Evolutionary conservation across 2,888 invertebrate species (phyloP).

Genomic region (Microplitis manilae): DNA sequence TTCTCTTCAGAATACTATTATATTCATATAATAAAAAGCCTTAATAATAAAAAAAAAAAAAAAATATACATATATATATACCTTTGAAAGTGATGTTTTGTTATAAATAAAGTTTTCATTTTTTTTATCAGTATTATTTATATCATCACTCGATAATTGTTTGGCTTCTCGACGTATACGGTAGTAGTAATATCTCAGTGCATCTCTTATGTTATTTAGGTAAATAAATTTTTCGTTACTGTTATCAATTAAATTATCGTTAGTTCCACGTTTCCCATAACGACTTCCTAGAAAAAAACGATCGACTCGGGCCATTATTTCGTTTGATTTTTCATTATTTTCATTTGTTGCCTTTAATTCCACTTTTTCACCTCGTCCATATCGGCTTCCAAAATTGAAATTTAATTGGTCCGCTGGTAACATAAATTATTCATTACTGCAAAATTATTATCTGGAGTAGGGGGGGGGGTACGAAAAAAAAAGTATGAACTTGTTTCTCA

Average conservation of each 20-base stretch:
- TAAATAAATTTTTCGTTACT: constrained; percentile 26
- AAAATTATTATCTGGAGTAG: too few relatives aligned
- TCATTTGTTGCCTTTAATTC: constrained; percentile 33
- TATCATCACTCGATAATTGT: constrained; percentile 34
- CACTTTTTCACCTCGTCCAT: constrained; percentile 55
- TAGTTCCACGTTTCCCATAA: constrained; percentile 64
- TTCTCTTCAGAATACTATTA: neutral
- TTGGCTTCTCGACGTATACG: constrained; percentile 37
- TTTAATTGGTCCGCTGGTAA: constrained; percentile 39
- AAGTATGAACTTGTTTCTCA: too few relatives aligned
- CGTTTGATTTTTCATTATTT: constrained; percentile 51
- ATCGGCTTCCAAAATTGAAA: constrained; percentile 60
- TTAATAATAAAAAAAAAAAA: constrained; percentile 2
- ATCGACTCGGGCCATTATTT: constrained; percentile 60
- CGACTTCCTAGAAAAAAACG: constrained; percentile 66
- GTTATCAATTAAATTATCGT: constrained; percentile 11
- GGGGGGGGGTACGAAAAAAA: too few relatives aligned
- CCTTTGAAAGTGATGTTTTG: constrained; percentile 14
- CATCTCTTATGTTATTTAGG: constrained; percentile 51
- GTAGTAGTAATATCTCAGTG: constrained; percentile 55
- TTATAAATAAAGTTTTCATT: constrained; percentile 35
- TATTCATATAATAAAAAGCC: constrained; percentile 17
- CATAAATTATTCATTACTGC: neutral
- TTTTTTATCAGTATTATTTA: constrained; percentile 31
- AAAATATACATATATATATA: constrained; percentile 1